A percentile compares a stretch with the other conserved stretches of the same genome.
Evolutionary conservation across 2,888 invertebrate species (phyloP).

Genomic region (Oscheius sp.): DNA sequence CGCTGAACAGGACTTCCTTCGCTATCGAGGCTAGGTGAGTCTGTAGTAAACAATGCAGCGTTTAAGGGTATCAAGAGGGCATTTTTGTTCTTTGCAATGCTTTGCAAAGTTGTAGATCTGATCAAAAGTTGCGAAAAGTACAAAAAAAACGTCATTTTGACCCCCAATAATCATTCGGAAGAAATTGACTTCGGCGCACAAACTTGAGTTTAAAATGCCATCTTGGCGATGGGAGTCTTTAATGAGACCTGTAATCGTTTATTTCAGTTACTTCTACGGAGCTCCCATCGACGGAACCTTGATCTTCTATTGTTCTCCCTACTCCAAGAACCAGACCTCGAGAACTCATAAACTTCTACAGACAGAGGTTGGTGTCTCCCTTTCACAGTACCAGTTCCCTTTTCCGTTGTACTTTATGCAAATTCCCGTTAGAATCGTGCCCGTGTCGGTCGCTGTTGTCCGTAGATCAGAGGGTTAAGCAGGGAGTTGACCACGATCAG

Average conservation of each 20-base stretch:
- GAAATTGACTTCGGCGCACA: too few relatives aligned
- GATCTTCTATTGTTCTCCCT: constrained; percentile 23
- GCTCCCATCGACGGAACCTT: constrained; percentile 38
- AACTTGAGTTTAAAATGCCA: too few relatives aligned
- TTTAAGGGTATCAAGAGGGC: neutral
- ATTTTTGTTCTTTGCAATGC: neutral
- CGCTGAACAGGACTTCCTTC: constrained; percentile 5
- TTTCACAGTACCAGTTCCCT: too few relatives aligned
- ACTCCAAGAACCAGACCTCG: constrained; percentile 18
- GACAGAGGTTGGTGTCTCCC: constrained; percentile 8
- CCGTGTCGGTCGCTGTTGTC: constrained; percentile 25
- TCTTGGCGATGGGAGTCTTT: too few relatives aligned
- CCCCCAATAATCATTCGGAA: too few relatives aligned
- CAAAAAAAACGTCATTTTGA: too few relatives aligned
- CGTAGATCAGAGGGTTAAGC: constrained; percentile 68
- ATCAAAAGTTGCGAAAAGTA: too few relatives aligned
- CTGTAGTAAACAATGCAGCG: neutral
- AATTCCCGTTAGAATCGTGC: constrained; percentile 11
- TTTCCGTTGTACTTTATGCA: too few relatives aligned
- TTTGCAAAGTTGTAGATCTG: too few relatives aligned
- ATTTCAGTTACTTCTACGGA: constrained; percentile 38
- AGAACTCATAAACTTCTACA: constrained; percentile 16
- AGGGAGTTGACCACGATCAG: constrained; percentile 67
- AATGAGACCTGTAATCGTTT: neutral
- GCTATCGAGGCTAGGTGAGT: constrained; percentile 32